Base-by-base conservation (phyloP, 1,140 invertebrate species). In the Hestina assimilis region DNA sequence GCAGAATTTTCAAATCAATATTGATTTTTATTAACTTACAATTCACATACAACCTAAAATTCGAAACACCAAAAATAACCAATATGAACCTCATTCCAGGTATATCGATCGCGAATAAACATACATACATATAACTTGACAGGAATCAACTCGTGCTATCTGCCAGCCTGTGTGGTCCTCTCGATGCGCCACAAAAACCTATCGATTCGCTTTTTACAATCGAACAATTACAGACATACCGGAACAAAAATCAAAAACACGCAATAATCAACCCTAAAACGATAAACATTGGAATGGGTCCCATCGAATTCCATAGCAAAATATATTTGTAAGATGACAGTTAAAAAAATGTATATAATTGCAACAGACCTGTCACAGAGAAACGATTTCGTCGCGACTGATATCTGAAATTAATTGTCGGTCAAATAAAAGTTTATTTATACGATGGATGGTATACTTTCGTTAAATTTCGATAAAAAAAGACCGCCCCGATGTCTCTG, bases 381-480 rank as follows among this genome's bases (percentile, higher is more conserved):
- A 52, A 72, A 72, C 63, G 70, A 67, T 73, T 72, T 69, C 63
- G 67, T 73, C 65, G 67, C 71, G 58, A 68, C 70, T 53, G 67
- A 65, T 68, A 68, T 72, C 59, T 60, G 56, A 63, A 72, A 72
- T 72, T 72, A 72, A 72, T 72, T 72, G 69, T 57, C 66, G 63
- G 63, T 59, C 57, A 66, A 72, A 66, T 72, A 66, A 64, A 66
- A 62, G 66, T 42, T 51, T 52, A 58, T 69, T 42, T 54, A 24
- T 19, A 29, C 42, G 63, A 72, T 68, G 66, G 67, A 71, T 69
- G 59, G 53, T 15, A 28, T 45, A 68, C 57, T 63, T 58, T 60
- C 64, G 15, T 33, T 14, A 33, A 35, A 61, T 46, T 58, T 63
- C 58, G 35, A 21, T 58, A 58, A 64, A 71, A 66, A 72, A 74